A percentile compares a stretch with the other conserved stretches of the same genome.
Conservation (phyloP, 1,140 invertebrate species). For the Drosophila watanabei region DNA sequence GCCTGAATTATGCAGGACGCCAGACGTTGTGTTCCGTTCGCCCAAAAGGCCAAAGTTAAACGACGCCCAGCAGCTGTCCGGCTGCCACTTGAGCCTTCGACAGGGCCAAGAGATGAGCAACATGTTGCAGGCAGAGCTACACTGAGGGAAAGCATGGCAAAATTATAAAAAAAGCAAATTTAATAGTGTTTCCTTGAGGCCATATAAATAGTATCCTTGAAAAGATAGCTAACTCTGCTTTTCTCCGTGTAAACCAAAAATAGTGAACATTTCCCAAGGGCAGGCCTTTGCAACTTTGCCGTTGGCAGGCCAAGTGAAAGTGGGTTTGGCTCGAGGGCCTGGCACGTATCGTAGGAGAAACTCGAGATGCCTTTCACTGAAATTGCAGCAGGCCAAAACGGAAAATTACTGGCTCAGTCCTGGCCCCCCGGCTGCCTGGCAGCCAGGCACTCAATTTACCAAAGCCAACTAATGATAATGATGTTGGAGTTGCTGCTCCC, state of each 20-base stretch:
- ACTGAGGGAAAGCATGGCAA: background rate
- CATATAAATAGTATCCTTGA: background rate
- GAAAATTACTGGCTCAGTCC: constrained; percentile 64
- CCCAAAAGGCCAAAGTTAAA: constrained; percentile 44
- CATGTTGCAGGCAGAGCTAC: constrained; percentile 20
- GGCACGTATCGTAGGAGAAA: constrained; percentile 51
- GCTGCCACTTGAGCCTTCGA: constrained; percentile 30
- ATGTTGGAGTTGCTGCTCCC: constrained; percentile 39
- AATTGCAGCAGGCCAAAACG: constrained; percentile 56
- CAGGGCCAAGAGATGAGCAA: constrained; percentile 32
- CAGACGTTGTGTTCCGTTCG: constrained; percentile 1
- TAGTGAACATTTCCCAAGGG: constrained; percentile 30
- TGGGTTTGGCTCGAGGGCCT: constrained; percentile 25
- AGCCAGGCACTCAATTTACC: constrained; percentile 66
- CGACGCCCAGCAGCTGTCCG: constrained; percentile 55
- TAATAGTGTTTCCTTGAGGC: background rate
- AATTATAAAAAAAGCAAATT: background rate
- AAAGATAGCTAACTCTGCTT: background rate
- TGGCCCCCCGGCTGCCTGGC: constrained; percentile 4
- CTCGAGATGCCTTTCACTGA: constrained; percentile 62
- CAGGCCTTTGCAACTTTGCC: constrained; percentile 11
- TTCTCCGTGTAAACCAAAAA: constrained; percentile 17
- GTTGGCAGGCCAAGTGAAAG: constrained; percentile 35
- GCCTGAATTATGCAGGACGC: constrained; percentile 51
- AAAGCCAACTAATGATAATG: constrained; percentile 55